Evolutionary conservation across 2,888 invertebrate genomes (phyloP), one percentile per base, ranked within the genome.

Genomic region (Mesoligia furuncula): DNA sequence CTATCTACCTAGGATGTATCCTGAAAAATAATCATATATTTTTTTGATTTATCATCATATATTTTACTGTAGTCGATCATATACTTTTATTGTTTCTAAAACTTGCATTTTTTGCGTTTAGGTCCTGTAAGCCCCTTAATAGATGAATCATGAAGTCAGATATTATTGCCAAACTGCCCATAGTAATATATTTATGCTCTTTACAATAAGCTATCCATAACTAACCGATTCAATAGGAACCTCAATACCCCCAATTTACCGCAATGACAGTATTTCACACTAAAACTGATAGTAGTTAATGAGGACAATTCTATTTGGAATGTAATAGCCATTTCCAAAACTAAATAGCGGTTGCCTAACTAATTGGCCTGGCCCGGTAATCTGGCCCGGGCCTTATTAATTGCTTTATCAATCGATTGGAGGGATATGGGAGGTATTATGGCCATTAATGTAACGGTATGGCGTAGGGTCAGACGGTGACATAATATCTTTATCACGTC

Each of bases 331-430:
- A 73, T 85, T 85, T 81, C 83, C 69, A 87, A 87, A 87, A 88
- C 87, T 87, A 85, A 88, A 88, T 88, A 84, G 87, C 85, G 89
- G 89, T 88, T 75, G 57, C 77, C 79, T 81, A 82, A 87, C 87
- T 88, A 88, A 88, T 88, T 87, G 87, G 64, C 75, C 71, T 78
- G 27, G 73, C 73, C 73, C 75, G 74, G 85, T 88, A 87, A 88
- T 88, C 80, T 79, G 82, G 81, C n/a, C 65, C n/a, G 78, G 75
- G 74, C 80, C 79, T 83, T 88, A 88, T 88, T 88, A 81, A 88
- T 87, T 77, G 85, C 82, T 85, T 83, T 82, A 82, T 87, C 87
- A 85, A 88, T 88, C 72, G 87, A 88, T 88, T 78, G 72, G 71
- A 76, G 71, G 80, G 83, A 78, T 81, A 88, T 84, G 73, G 78